Conservation (phyloP, 2,113 vertebrate genomes). For the Steatornis caripensis region DNA sequence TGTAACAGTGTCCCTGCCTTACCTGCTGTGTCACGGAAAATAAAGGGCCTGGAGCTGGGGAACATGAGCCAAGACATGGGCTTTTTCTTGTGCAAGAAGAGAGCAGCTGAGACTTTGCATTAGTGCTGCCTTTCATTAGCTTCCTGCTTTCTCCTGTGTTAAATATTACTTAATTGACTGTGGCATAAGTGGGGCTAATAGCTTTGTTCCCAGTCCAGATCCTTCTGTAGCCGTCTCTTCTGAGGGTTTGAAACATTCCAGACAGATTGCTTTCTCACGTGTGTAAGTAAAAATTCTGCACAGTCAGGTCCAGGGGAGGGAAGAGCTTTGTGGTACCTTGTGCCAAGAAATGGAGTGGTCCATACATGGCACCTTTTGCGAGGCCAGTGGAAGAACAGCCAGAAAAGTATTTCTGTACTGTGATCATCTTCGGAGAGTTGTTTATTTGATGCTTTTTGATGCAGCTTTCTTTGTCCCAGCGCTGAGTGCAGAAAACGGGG, state of each 20-base stretch:
- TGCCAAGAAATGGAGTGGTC: not conserved
- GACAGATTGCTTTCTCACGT: fast-evolving
- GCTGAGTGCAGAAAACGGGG: not conserved
- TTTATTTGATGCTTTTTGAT: not conserved
- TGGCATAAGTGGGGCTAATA: not conserved
- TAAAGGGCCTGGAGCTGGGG: not conserved
- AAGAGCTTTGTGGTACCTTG: not conserved
- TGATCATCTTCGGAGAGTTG: not conserved
- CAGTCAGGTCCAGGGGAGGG: not conserved
- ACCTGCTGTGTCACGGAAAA: not conserved
- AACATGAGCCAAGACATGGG: not conserved
- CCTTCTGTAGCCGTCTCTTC: not conserved
- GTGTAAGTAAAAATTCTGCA: not conserved
- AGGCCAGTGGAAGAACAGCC: not conserved
- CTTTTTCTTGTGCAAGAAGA: not conserved
- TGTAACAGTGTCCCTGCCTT: not conserved
- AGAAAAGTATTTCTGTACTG: not conserved
- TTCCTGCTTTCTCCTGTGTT: slow-evolving; percentile 31
- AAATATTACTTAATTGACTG: slow-evolving; percentile 43
- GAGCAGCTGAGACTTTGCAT: slow-evolving; percentile 18
- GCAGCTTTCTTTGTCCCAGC: not conserved
- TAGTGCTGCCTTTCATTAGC: slow-evolving; percentile 35
- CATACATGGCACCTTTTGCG: fast-evolving
- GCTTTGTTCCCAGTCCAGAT: not conserved
- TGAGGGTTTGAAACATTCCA: not conserved